These are phyloP conservation scores for Dichetophora obliterata DNA, from an alignment of 2,888 invertebrate genomes.

Conservation along the genomic window DNA sequence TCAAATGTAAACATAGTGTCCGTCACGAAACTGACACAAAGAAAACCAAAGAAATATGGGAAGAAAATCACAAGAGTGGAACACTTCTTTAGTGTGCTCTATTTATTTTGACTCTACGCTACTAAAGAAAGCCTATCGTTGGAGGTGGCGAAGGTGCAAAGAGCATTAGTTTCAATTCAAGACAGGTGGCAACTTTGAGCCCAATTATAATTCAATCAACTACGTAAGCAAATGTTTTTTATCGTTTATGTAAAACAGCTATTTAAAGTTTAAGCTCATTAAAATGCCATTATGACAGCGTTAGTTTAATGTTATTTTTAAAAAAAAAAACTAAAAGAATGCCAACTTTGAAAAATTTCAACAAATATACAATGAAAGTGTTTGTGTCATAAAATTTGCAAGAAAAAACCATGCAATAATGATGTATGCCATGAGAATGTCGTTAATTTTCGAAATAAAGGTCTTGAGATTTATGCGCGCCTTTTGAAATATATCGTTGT, in stretches of 20 bases:
- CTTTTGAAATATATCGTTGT: background rate
- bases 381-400: too few relatives aligned
- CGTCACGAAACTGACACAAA: too few relatives aligned
- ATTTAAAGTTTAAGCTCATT: slow-evolving; percentile 4
- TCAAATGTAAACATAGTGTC: background rate
- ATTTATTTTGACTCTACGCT: background rate
- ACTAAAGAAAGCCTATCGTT: background rate
- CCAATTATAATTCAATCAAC: slow-evolving; percentile 33
- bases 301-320: too few relatives aligned
- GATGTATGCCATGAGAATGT: background rate
- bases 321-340: too few relatives aligned
- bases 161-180: background rate
- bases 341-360: too few relatives aligned
- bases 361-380: too few relatives aligned
- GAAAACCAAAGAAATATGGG: too few relatives aligned
- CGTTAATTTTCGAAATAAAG: background rate
- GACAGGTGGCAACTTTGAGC: slow-evolving; percentile 23
- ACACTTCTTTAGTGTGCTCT: background rate
- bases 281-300: slow-evolving; percentile 29
- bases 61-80: slow-evolving; percentile 8
- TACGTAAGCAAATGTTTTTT: background rate
- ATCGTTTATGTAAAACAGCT: slow-evolving; percentile 9
- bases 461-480: background rate
- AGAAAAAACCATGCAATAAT: background rate
- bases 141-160: background rate